Conservation (phyloP, 2,797 vertebrate genomes). For the Zalophus californianus region DNA sequence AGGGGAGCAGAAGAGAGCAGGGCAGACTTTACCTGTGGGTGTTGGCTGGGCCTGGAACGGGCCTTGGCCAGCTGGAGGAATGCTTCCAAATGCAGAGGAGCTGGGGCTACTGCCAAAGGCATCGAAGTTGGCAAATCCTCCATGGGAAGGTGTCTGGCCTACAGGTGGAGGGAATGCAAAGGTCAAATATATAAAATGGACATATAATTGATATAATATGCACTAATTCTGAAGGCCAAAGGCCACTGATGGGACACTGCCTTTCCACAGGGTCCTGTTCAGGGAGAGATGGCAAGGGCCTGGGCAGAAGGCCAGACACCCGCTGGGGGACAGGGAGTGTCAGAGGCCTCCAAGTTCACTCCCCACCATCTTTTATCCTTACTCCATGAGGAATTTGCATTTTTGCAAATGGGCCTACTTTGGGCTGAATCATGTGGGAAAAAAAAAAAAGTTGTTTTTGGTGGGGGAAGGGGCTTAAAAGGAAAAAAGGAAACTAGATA, state of each 20-base stretch:
- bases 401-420: slow-evolving; percentile 3
- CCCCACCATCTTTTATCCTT: background rate
- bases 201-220: background rate
- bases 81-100: slow-evolving; percentile 64
- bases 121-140: slow-evolving; percentile 82
- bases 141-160: slow-evolving; percentile 79
- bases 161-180: background rate
- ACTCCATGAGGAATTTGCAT: background rate
- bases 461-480: background rate
- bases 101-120: slow-evolving; percentile 78
- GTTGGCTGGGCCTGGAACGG: slow-evolving; percentile 71
- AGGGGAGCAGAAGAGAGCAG: background rate
- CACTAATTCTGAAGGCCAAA: background rate
- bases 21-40: slow-evolving; percentile 77
- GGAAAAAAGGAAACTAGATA: background rate
- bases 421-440: background rate
- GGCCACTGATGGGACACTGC: background rate
- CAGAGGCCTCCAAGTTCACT: background rate
- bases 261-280: background rate
- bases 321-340: background rate
- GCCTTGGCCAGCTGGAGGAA: slow-evolving; percentile 66
- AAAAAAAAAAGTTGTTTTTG: background rate
- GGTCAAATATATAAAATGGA: background rate
- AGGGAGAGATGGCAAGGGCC: background rate
- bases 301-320: background rate